A percentile compares a stretch with the other conserved stretches of the same genome.
Evolutionary conservation across 2,888 invertebrate species (phyloP).

Genomic region (Chloroclystis v-ata): DNA sequence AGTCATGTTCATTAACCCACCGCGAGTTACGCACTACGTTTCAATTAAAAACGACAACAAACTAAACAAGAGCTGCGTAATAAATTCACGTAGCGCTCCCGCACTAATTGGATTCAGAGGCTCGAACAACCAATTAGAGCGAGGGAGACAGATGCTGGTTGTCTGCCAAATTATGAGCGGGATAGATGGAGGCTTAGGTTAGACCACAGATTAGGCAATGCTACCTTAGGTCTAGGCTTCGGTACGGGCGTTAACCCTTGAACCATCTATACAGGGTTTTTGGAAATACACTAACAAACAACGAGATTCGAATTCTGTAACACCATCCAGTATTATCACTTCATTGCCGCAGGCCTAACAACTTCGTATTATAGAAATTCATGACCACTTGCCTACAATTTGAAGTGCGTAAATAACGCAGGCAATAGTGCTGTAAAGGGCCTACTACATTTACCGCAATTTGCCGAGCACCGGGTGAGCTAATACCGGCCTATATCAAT

Average conservation of each 20-base stretch:
- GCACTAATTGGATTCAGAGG: constrained; percentile 68
- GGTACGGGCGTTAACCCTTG: too few species aligned
- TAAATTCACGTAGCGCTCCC: constrained; percentile 62
- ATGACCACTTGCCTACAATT: constrained; percentile 13
- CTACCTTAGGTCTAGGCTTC: too few species aligned
- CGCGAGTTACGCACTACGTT: constrained; percentile 62
- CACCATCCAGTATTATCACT: too few species aligned
- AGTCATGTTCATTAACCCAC: constrained; percentile 45
- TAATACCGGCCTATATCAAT: constrained; percentile 72
- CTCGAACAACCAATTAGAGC: constrained; percentile 63
- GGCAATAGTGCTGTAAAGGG: constrained; percentile 57
- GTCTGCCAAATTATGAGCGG: constrained; percentile 29
- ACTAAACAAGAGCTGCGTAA: constrained; percentile 64
- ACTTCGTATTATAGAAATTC: too few species aligned
- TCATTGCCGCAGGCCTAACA: too few species aligned
- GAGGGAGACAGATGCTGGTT: constrained; percentile 41
- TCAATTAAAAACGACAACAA: constrained; percentile 65
- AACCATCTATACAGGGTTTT: too few species aligned
- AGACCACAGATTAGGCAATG: background rate
- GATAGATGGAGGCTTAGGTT: constrained; percentile 6
- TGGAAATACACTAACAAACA: too few species aligned
- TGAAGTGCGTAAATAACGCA: constrained; percentile 29
- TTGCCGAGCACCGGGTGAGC: constrained; percentile 44
- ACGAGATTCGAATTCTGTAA: too few species aligned
- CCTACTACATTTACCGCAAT: constrained; percentile 64